Base-by-base conservation (phyloP, 1,140 invertebrate species). In the Aleiodes sp. region DNA sequence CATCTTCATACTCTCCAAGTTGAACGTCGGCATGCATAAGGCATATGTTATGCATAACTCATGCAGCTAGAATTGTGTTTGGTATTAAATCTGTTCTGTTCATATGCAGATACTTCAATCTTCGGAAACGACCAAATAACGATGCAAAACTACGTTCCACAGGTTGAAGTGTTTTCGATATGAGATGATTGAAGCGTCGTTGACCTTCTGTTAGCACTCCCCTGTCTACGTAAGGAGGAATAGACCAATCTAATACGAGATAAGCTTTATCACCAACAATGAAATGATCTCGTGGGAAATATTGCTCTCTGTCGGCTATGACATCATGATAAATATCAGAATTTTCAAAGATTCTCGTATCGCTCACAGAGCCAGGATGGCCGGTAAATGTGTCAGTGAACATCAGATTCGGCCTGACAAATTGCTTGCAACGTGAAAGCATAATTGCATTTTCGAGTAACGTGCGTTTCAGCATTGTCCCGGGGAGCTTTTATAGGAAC, bases 401-500 rank as follows among this genome's bases (percentile, higher is more conserved):
- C n/a, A n/a, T 28, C 19, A 56, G 3, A 24, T n/a, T 24, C 8
- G 16, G n/a, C 7, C 31, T 39, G n/a, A 33, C 39, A 46, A 7
- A 66, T 33, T 1, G 21, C 65, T 66, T 66, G 65, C 1, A 52
- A 16, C 9, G 31, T 29, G 8, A 66, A 14, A 1, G 65, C 41
- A 35, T 31, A 16, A 21, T 52, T 19, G 10, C 16, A 19, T 57
- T 57, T 52, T 56, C 28, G 31, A 7, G 41, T 66, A 2, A 66
- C 4, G n/a, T 29, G 57, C 8, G 37, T 26, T 24, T 56, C 46
- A 4, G 19, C 24, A 21, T 57, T 16, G 7, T 24, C 39, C 24
- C 57, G 10, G 26, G 46, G 68, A 14, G 59, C 61, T 21, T 63
- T 63, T 12, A 70, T 70, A 35, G 37, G 60, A n/a, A 70, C 57